Conservation (phyloP, 2,888 invertebrate species). For the Dinocampus coccinellae region DNA sequence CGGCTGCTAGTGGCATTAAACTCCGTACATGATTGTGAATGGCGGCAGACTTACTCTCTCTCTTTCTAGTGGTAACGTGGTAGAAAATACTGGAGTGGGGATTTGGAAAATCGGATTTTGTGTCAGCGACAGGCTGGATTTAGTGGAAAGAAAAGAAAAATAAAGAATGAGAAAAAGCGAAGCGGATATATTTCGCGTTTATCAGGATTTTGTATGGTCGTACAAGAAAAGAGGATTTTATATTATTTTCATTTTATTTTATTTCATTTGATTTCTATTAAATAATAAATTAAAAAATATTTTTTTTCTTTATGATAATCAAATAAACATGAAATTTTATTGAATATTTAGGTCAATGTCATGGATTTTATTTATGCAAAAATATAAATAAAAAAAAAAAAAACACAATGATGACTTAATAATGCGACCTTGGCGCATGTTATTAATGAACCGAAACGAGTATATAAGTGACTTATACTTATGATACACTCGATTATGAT, state of each 20-base stretch:
- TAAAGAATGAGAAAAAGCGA: slow-evolving; percentile 19
- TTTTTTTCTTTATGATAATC: not conserved
- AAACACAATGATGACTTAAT: slow-evolving; percentile 49
- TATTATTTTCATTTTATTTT: not conserved
- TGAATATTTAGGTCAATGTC: not conserved
- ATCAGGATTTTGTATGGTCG: slow-evolving; percentile 2
- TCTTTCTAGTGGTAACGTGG: not conserved
- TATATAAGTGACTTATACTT: slow-evolving; percentile 8
- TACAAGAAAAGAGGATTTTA: not conserved
- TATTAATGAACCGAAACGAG: slow-evolving; percentile 24
- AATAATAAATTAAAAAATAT: not conserved
- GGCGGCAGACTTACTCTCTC: not conserved
- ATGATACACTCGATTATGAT: slow-evolving; percentile 54
- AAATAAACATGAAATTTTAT: not conserved
- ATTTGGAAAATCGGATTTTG: slow-evolving; percentile 48
- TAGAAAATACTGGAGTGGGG: slow-evolving; percentile 27
- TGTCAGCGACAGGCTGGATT: slow-evolving; percentile 40
- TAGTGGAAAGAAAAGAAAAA: slow-evolving; percentile 12
- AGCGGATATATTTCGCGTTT: slow-evolving; percentile 21
- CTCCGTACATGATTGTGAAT: not conserved
- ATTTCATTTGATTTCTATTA: not conserved
- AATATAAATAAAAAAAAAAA: slow-evolving; percentile 21
- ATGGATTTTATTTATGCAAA: not conserved
- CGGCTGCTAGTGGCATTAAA: slow-evolving; percentile 14
- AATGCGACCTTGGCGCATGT: slow-evolving; percentile 53